Evolutionary conservation across 2,113 vertebrate genomes (phyloP).

Genomic region (Myotis brandtii): DNA sequence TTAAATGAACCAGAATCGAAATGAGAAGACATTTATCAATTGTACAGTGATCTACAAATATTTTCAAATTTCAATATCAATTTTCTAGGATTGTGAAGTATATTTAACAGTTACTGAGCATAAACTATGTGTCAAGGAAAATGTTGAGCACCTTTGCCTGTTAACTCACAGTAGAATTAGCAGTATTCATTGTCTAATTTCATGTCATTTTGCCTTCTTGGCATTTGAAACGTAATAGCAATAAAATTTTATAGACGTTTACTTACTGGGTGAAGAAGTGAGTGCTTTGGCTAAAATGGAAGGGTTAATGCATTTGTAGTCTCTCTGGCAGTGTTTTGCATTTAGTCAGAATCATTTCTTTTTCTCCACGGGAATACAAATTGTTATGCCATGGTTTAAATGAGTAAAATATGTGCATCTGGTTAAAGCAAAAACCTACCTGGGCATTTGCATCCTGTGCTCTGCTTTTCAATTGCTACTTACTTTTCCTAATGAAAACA

Average conservation of each 20-base stretch:
- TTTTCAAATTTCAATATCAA: neutral
- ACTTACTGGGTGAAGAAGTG: neutral
- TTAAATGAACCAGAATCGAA: neutral
- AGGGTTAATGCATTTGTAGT: neutral
- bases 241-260: neutral
- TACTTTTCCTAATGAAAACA: neutral
- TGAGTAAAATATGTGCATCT: slow-evolving; percentile 41
- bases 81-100: neutral
- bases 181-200: neutral
- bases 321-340: neutral
- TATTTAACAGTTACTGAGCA: neutral
- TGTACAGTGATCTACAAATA: neutral
- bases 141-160: neutral
- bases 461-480: slow-evolving; percentile 16
- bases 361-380: neutral
- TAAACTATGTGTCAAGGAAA: neutral
- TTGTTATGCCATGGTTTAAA: slow-evolving; percentile 49
- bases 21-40: neutral
- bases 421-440: slow-evolving; percentile 53
- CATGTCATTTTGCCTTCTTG: neutral
- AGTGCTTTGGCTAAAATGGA: neutral
- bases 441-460: neutral
- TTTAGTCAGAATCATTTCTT: slow-evolving; percentile 28
- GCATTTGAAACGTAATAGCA: neutral
- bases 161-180: neutral